These are phyloP conservation scores for Drosophila parvula DNA, from an alignment of 1,140 invertebrate species.

Conservation along the genomic window DNA sequence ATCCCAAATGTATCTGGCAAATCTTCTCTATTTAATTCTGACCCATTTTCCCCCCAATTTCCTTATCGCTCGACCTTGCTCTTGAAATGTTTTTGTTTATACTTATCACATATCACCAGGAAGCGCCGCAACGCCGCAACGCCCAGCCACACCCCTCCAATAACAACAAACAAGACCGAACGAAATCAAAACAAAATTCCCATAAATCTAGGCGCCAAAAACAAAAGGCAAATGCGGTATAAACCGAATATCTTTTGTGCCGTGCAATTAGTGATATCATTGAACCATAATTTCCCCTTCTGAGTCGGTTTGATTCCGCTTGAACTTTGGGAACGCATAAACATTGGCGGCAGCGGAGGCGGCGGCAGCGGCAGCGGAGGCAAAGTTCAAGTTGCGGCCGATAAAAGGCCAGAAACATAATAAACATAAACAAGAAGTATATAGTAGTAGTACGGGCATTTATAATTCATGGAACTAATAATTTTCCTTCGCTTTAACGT, in stretches of 20 bases:
- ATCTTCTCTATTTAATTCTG: neutral
- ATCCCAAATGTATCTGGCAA: neutral
- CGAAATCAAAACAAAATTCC: slow-evolving; percentile 41
- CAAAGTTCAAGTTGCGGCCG: slow-evolving; percentile 25
- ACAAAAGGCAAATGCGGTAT: slow-evolving; percentile 10
- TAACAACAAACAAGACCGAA: slow-evolving; percentile 9
- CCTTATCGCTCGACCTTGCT: slow-evolving; percentile 29
- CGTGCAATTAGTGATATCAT: slow-evolving; percentile 66
- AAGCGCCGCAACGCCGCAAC: neutral
- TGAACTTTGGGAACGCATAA: slow-evolving; percentile 36
- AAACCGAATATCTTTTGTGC: slow-evolving; percentile 17
- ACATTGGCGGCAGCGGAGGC: neutral
- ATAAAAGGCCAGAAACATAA: slow-evolving; percentile 13
- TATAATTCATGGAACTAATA: slow-evolving; percentile 68
- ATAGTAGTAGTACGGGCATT: slow-evolving; percentile 10
- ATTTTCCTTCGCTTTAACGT: slow-evolving; percentile 31
- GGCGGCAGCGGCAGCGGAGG: neutral
- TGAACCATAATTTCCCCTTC: slow-evolving; percentile 10
- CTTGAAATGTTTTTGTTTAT: slow-evolving; percentile 21
- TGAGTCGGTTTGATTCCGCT: slow-evolving; percentile 22
- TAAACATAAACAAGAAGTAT: slow-evolving; percentile 21
- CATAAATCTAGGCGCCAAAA: slow-evolving; percentile 43
- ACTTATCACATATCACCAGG: slow-evolving; percentile 12
- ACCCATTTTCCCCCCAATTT: neutral
- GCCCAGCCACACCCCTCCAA: slow-evolving; percentile 1